phyloP scores from a whole-genome alignment of 2,888 invertebrate species.

The Auanema freiburgensis region DNA sequence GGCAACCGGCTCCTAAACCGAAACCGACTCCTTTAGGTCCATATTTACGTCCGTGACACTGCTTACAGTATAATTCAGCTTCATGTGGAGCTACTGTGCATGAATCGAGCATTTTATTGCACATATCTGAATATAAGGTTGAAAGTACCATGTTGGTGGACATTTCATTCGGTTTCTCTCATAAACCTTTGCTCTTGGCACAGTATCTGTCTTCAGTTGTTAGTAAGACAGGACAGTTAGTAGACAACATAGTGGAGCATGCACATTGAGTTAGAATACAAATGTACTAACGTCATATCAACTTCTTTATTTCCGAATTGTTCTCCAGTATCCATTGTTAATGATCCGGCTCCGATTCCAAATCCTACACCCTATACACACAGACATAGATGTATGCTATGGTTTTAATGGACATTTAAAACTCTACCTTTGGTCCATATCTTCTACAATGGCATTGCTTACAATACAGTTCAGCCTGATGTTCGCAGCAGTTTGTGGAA shows the following conservation, averaged over 20 bases:
- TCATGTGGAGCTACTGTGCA: constrained; percentile 94
- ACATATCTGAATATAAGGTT: constrained; percentile 72
- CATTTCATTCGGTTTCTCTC: too few species aligned
- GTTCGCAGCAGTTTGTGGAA: constrained; percentile 92
- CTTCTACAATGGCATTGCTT: constrained; percentile 93
- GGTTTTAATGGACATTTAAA: not conserved
- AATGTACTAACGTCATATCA: constrained; percentile 62
- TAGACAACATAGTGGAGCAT: not conserved
- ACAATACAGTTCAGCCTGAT: constrained; percentile 89
- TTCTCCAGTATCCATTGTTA: constrained; percentile 91
- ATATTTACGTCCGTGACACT: constrained; percentile 95
- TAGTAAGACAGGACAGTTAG: constrained; percentile 3
- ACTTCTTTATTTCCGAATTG: constrained; percentile 74
- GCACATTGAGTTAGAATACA: not conserved
- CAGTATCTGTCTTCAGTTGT: not conserved
- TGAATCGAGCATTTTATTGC: constrained; percentile 89
- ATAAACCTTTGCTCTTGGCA: too few species aligned
- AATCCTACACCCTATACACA: constrained; percentile 83
- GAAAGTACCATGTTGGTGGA: too few species aligned
- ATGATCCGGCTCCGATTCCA: constrained; percentile 94
- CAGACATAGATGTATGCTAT: not conserved
- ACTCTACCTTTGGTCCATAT: constrained; percentile 74
- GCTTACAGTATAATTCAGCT: constrained; percentile 87
- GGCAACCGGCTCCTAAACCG: constrained; percentile 94
- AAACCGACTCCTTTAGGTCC: constrained; percentile 96